phyloP scores from a whole-genome alignment of 2,797 vertebrate genomes.

The Myiotriccus ornatus region DNA sequence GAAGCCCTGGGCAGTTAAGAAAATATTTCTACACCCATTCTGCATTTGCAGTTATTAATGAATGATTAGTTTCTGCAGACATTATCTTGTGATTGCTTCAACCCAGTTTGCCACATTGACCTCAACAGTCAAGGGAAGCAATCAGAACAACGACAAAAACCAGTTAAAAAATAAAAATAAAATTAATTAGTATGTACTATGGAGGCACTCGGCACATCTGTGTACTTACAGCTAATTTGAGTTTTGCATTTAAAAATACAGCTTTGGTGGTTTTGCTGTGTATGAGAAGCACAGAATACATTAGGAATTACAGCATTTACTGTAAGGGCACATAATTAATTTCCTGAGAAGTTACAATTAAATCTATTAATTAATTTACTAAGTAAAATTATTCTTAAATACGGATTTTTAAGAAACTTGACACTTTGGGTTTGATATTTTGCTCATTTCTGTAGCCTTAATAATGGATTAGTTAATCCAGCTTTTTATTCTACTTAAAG shows the following conservation, averaged over 20 bases:
- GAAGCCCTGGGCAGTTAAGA: background rate
- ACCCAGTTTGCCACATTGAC: background rate
- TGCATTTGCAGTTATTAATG: background rate
- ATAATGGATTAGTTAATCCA: background rate
- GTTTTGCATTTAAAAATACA: background rate
- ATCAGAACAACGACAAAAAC: background rate
- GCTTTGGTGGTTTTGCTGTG: background rate
- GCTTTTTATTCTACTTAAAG: background rate
- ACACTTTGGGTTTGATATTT: background rate
- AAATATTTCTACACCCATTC: background rate
- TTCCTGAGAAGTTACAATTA: background rate
- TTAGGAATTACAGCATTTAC: background rate
- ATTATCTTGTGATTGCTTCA: background rate
- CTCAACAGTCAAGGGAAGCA: background rate
- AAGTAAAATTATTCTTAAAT: background rate
- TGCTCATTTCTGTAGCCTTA: background rate
- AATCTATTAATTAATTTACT: background rate
- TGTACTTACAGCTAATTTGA: background rate
- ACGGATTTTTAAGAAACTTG: background rate
- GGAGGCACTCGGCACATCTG: background rate
- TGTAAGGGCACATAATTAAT: background rate
- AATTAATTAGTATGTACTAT: background rate
- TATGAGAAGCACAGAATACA: background rate
- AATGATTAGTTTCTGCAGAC: background rate
- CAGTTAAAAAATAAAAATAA: background rate